phyloP scores from a whole-genome alignment of 2,888 invertebrate genomes.

The Clitarchus hookeri region DNA sequence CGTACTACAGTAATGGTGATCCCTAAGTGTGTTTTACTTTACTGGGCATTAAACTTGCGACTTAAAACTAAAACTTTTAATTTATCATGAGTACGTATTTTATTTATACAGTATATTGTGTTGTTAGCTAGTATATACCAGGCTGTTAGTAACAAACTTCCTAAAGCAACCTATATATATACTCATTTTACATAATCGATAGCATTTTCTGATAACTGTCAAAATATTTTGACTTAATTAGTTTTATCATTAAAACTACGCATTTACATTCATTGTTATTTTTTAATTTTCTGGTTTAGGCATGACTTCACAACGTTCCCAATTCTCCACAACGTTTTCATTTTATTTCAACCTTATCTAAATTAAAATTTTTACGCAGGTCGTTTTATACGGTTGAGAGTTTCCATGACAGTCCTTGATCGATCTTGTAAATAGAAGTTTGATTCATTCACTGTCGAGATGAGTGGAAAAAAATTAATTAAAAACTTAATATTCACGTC shows the following conservation, averaged over 20 bases:
- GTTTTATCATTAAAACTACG: not conserved
- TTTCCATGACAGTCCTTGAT: not conserved
- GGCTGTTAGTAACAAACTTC: too few species aligned
- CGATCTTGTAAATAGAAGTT: not conserved
- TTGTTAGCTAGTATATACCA: too few species aligned
- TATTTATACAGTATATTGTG: too few species aligned
- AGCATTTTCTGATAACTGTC: too few species aligned
- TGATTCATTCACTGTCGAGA: constrained; percentile 2
- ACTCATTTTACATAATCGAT: too few species aligned
- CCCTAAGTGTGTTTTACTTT: too few species aligned
- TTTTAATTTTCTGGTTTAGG: not conserved
- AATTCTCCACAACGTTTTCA: not conserved
- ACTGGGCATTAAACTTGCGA: too few species aligned
- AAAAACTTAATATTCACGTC: constrained; percentile 20
- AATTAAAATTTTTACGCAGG: not conserved
- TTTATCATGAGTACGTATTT: too few species aligned
- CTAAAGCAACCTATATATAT: too few species aligned
- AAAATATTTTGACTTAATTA: too few species aligned
- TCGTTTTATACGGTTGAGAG: not conserved
- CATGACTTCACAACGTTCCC: not conserved
- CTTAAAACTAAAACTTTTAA: too few species aligned
- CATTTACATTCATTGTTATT: not conserved
- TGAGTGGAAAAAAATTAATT: constrained; percentile 18
- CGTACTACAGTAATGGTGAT: too few species aligned
- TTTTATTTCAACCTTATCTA: not conserved